Evolutionary conservation across 30 jellyfish, hydroid and myxozoan species (phyloP).

Genomic region (Turritopsis dohrnii): DNA sequence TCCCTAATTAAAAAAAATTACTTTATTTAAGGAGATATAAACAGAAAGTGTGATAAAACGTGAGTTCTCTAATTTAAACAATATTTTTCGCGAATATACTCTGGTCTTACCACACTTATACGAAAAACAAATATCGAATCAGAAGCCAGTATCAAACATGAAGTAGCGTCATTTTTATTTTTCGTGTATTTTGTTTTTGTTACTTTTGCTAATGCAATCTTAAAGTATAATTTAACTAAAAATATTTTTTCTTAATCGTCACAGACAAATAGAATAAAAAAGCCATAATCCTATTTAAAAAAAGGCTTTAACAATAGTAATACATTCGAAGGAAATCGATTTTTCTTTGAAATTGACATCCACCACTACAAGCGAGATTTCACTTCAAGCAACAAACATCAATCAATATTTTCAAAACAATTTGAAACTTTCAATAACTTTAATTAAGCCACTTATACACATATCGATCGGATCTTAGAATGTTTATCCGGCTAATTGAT

Average conservation of each 20-base stretch:
- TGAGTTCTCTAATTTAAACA: neutral
- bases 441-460: neutral
- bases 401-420: no score
- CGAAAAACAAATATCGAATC: neutral
- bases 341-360: neutral
- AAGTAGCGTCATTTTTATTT: neutral
- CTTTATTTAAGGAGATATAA: neutral
- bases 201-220: neutral
- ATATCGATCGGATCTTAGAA: neutral
- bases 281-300: no score
- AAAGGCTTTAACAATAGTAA: neutral
- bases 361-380: no score
- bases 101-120: neutral
- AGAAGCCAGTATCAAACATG: neutral
- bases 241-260: neutral
- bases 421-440: neutral
- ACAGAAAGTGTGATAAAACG: neutral
- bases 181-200: neutral
- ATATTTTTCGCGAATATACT: neutral
- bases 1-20: no score
- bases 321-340: neutral
- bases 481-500: neutral
- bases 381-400: no score
- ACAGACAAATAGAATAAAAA: neutral
- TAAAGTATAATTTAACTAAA: no score